Evolutionary conservation across 2,113 vertebrate genomes (phyloP).

Genomic region (Toxostoma redivivum): DNA sequence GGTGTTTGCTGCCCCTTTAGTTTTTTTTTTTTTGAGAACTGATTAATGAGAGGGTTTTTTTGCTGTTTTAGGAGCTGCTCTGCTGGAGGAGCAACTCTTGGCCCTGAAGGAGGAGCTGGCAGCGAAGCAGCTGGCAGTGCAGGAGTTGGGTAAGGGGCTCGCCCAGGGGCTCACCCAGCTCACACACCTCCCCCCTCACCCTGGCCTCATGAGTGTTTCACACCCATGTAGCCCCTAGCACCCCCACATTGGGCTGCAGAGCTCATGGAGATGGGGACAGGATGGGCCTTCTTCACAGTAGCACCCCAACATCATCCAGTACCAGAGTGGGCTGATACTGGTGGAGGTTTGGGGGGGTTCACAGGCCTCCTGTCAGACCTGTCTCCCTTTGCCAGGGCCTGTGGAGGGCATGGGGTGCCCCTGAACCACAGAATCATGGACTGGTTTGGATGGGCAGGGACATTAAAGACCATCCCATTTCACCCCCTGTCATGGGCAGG

Average conservation of each 20-base stretch:
- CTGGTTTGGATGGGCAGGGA: neutral
- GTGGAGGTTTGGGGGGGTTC: neutral
- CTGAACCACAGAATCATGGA: neutral
- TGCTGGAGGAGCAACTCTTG: slow-evolving; percentile 70
- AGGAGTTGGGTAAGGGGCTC: slow-evolving; percentile 75
- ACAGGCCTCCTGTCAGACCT: neutral
- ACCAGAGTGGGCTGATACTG: neutral
- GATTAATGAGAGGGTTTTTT: neutral
- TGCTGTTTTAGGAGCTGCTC: slow-evolving; percentile 45
- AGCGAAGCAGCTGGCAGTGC: slow-evolving; percentile 62
- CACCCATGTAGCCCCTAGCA: accelerated
- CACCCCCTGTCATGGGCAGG: neutral
- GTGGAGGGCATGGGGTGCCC: neutral
- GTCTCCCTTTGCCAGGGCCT: neutral
- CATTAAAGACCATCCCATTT: neutral
- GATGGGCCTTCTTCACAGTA: neutral
- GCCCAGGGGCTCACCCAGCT: neutral
- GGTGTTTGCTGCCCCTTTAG: neutral
- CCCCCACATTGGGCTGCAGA: neutral
- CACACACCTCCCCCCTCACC: neutral
- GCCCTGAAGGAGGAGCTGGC: slow-evolving; percentile 72
- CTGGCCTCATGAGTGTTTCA: accelerated
- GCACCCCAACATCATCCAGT: neutral
- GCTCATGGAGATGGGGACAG: neutral
- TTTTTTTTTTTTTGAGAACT: neutral